phyloP scores from a whole-genome alignment of 2,113 vertebrate genomes.

The Chamaetylas fuelleborni region DNA sequence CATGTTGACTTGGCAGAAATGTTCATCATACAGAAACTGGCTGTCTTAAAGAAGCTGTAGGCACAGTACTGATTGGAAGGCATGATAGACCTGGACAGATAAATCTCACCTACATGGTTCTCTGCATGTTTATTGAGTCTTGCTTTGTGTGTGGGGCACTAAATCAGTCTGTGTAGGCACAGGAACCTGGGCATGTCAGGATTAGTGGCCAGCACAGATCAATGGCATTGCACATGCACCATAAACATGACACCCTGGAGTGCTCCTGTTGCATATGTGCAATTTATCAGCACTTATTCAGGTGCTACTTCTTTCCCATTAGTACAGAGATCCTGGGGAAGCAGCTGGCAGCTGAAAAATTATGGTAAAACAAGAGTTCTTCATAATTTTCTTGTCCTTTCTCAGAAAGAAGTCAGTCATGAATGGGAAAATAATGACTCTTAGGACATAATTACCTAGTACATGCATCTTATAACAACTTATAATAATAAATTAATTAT shows the following conservation, averaged over 20 bases:
- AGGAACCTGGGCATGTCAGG: neutral
- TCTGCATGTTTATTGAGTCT: neutral
- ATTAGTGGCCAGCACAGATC: neutral
- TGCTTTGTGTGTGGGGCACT: neutral
- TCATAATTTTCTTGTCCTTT: neutral
- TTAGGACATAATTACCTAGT: neutral
- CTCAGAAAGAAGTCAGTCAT: neutral
- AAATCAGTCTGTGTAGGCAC: neutral
- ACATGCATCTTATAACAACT: neutral
- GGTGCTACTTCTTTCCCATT: neutral
- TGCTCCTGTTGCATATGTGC: neutral
- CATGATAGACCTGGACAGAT: neutral
- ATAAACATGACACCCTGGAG: neutral
- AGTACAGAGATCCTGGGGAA: neutral
- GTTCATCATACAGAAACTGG: neutral
- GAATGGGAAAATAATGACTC: neutral
- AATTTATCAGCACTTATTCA: neutral
- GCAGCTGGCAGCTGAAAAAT: neutral
- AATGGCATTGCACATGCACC: neutral
- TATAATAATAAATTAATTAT: too few species aligned
- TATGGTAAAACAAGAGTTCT: neutral
- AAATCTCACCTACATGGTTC: neutral
- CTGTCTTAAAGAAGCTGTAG: neutral
- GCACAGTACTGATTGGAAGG: neutral
- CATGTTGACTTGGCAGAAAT: neutral